A percentile compares a stretch with the other conserved stretches of the same genome.
phyloP scores from a whole-genome alignment of 2,888 invertebrate species.

The Pachymerium ferrugineum region DNA sequence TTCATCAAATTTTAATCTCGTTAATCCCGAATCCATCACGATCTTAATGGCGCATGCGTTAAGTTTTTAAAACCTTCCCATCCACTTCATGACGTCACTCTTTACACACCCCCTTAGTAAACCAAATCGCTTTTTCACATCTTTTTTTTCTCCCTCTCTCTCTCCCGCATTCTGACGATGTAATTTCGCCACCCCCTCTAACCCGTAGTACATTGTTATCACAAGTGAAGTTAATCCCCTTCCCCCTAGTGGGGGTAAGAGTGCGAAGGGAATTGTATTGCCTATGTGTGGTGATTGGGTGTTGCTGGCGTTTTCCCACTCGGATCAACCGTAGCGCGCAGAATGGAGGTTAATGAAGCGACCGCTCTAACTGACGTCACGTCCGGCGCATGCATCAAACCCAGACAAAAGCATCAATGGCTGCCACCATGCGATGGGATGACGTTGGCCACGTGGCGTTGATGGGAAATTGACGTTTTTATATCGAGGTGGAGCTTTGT shows the following conservation, averaged over 20 bases:
- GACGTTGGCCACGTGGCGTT: neutral
- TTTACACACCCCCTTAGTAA: too few relatives aligned
- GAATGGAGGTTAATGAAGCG: constrained; percentile 20
- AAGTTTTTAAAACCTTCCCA: neutral
- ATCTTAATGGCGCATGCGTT: neutral
- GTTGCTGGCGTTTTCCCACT: constrained; percentile 22
- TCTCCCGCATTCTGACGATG: neutral
- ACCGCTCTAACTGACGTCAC: neutral
- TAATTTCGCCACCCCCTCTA: neutral
- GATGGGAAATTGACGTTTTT: neutral
- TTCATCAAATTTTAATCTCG: neutral
- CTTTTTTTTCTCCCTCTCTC: neutral
- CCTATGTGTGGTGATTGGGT: constrained; percentile 5
- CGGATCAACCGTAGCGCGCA: neutral
- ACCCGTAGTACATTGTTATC: neutral
- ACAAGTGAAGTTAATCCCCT: constrained; percentile 21
- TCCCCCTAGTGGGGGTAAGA: neutral
- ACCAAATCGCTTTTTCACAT: too few relatives aligned
- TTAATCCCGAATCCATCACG: neutral
- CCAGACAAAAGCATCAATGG: neutral
- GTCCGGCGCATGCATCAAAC: neutral
- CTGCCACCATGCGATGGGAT: constrained; percentile 1
- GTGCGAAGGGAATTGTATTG: neutral
- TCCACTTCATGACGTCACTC: neutral
- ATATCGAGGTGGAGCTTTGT: neutral